Evolutionary conservation across 2,113 vertebrate genomes (phyloP).

Genomic region (human): GRCh38 chr17:69502001-69502500

Average conservation of each 20-base stretch:
- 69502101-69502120: neutral
- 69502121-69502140: constrained; percentile 28
- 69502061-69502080: neutral
- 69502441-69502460: neutral
- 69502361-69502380: neutral
- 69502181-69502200: neutral
- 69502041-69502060: constrained; percentile 46
- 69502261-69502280: neutral
- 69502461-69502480: neutral
- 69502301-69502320: neutral
- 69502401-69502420: constrained; percentile 23
- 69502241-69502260: constrained; percentile 51
- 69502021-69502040: constrained; percentile 37
- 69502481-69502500: neutral
- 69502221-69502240: neutral
- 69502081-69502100: neutral
- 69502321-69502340: neutral
- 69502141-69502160: neutral
- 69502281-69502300: neutral
- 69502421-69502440: neutral
- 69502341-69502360: neutral
- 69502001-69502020: constrained; percentile 63
- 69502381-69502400: neutral
- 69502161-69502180: neutral
- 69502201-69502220: neutral